Base-by-base conservation (phyloP, 2,797 vertebrate genomes). In the Lates japonicus region DNA sequence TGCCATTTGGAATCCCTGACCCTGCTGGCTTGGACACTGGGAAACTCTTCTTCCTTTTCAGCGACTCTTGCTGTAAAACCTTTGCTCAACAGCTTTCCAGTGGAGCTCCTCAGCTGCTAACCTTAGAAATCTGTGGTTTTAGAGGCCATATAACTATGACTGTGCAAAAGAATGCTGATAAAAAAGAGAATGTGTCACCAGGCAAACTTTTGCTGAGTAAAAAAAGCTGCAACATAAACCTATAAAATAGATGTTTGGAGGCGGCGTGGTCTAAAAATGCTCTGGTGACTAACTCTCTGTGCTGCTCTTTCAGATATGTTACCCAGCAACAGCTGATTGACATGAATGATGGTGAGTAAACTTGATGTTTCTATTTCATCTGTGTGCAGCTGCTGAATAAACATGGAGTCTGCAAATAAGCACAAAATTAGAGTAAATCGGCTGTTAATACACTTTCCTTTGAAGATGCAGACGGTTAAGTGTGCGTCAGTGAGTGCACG, bases 291-390 rank as follows among this genome's bases (percentile, higher is more conserved):
- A 3, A 55, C 57, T 74, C 46, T 63, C 75, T 52, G 71, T 57
- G 70, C 54, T 39, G 46, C 68, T 60, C 79, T 69, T 78, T 80
- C 52, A 84, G 35, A 68, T 44, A 65, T 25, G 49, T 63, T 20
- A 48, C 44, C 70, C 60, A 35, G 65, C 69, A 83, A 60, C 86
- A 74, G 62, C 84, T 80, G 79, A 78, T 44, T 76, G 84, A 87
- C 81, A 83, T 87, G 81, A 87, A 16, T 77, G 84, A 90, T 81
- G 84, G 51, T 5, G 70, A 81, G 82, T 16, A 89, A 90, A 90
- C 78, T 46, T 37, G 29, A 37, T 65, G 83, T 78, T 84, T 65
- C 82, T 80, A 80, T 87, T 85, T 86, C 69, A 78, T 84, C 76
- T 35, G 65, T 37, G 64, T 69, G 66, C 55, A 76, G 61, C 78